Percentiles rank a stretch among this genome's conserved stretches.
Conservation (phyloP, 2,888 invertebrate species). For the Lycaena phlaeas region DNA sequence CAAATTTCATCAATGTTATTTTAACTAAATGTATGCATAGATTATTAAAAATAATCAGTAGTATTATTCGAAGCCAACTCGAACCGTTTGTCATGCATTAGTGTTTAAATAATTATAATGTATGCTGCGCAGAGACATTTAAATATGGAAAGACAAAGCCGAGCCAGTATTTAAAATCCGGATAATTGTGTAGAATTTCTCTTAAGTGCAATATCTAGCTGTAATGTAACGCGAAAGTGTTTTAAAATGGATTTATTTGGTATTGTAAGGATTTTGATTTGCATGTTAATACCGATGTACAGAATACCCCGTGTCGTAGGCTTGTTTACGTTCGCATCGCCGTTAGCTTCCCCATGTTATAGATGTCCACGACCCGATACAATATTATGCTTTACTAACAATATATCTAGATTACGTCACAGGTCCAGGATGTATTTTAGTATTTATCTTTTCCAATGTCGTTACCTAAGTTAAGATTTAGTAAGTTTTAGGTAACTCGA, state of each 20-base stretch:
- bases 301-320: conserved; percentile 17
- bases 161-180: conserved; percentile 70
- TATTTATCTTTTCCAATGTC: conserved; percentile 55
- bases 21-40: conserved; percentile 19
- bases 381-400: conserved; percentile 49
- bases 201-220: conserved; percentile 63
- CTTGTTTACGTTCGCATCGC: conserved; percentile 48
- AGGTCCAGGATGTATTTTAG: conserved; percentile 67
- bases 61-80: conserved; percentile 27
- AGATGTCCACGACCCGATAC: conserved; percentile 35
- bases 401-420: conserved; percentile 48
- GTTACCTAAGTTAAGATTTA: conserved; percentile 63
- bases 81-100: conserved; percentile 32
- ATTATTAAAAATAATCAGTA: conserved; percentile 20
- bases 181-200: conserved; percentile 59
- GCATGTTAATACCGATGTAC: conserved; percentile 5
- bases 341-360: conserved; percentile 54
- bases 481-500: conserved; percentile 49
- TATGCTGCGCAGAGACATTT: conserved; percentile 33
- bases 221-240: conserved; percentile 28
- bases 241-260: conserved; percentile 12
- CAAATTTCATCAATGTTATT: conserved; percentile 24
- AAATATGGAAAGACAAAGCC: conserved; percentile 51
- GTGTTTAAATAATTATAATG: conserved; percentile 30
- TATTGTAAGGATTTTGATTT: conserved; percentile 11